These are phyloP conservation scores for Spheniscus humboldti DNA, from an alignment of 2,797 vertebrate genomes.

Conservation along the genomic window DNA sequence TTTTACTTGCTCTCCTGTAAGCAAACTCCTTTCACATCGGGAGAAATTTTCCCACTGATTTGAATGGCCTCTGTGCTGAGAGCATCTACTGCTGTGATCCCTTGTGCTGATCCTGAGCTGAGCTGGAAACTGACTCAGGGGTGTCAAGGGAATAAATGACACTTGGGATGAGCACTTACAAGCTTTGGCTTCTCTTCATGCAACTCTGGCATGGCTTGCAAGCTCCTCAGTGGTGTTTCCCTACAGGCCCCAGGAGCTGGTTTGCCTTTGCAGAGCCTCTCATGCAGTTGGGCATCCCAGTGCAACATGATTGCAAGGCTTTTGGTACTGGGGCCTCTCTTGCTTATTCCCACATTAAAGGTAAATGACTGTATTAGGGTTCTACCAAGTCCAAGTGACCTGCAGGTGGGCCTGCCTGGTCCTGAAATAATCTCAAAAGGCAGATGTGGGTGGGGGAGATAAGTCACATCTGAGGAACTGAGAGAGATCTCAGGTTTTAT, in stretches of 20 bases:
- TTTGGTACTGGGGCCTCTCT: not conserved
- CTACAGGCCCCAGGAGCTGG: not conserved
- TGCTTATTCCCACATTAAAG: not conserved
- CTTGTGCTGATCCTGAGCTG: not conserved
- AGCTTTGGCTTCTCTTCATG: not conserved
- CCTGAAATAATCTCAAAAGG: not conserved
- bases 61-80: not conserved
- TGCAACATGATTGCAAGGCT: not conserved
- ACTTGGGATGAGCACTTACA: not conserved
- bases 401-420: not conserved
- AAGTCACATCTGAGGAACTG: not conserved
- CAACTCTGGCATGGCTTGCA: not conserved
- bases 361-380: not conserved
- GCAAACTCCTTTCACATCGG: accelerated
- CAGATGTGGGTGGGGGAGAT: not conserved
- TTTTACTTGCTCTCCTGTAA: not conserved
- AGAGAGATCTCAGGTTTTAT: not conserved
- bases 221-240: not conserved
- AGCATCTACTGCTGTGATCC: not conserved
- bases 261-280: not conserved
- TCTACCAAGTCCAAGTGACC: not conserved
- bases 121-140: not conserved
- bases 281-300: not conserved
- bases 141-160: accelerated
- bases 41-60: not conserved